A percentile compares a stretch with the other conserved stretches of the same genome.
These are phyloP conservation scores for Carapus acus DNA, from an alignment of 2,797 vertebrate species.

Conservation along the genomic window DNA sequence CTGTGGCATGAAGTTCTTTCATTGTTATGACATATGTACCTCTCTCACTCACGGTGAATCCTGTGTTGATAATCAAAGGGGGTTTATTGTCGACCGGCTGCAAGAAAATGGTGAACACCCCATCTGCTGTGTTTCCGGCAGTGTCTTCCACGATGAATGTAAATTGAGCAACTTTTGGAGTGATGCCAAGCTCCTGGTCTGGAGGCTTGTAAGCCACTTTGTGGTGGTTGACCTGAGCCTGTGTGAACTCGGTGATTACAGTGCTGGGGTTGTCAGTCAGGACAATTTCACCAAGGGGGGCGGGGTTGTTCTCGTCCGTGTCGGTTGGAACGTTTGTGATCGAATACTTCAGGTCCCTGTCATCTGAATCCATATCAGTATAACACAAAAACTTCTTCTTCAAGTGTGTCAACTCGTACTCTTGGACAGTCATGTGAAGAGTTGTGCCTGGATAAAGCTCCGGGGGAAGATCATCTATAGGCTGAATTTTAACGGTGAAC, in stretches of 20 bases:
- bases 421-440: constrained; percentile 82
- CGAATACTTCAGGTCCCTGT: constrained; percentile 80
- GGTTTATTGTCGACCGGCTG: constrained; percentile 84
- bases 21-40: constrained; percentile 73
- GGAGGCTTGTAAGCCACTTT: constrained; percentile 83
- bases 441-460: constrained; percentile 74
- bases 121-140: constrained; percentile 75
- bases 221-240: constrained; percentile 85
- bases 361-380: constrained; percentile 81
- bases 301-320: constrained; percentile 78
- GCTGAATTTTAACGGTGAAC: constrained; percentile 78
- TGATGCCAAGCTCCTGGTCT: constrained; percentile 79
- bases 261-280: constrained; percentile 73
- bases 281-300: constrained; percentile 74
- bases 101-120: constrained; percentile 82
- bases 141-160: constrained; percentile 81
- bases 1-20: constrained; percentile 77
- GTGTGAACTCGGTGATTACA: constrained; percentile 77
- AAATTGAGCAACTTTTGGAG: constrained; percentile 80
- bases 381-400: constrained; percentile 77
- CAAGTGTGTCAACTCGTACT: constrained; percentile 81
- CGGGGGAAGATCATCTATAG: constrained; percentile 75
- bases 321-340: constrained; percentile 76
- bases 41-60: constrained; percentile 77
- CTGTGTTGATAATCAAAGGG: constrained; percentile 79